Percentiles rank a stretch among this genome's conserved stretches.
Conservation (phyloP, 2,888 invertebrate species). For the Bugulina stolonifera region DNA sequence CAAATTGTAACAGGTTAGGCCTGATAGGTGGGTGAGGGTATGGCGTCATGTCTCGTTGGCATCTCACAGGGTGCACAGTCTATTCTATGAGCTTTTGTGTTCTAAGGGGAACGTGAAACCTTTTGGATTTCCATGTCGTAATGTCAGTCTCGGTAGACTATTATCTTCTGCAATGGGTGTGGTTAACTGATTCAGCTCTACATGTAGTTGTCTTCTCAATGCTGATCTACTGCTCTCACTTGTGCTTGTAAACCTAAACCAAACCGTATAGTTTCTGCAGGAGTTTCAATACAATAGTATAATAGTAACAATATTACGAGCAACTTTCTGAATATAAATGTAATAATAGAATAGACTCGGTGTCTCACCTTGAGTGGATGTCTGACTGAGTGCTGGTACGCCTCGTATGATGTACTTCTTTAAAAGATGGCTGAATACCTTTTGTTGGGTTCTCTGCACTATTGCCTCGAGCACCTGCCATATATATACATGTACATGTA, state of each 20-base stretch:
- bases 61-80: too few species aligned
- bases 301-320: background rate
- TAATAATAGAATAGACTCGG: background rate
- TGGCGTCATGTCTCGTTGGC: too few species aligned
- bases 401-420: background rate
- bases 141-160: slow-evolving; percentile 13
- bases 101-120: background rate
- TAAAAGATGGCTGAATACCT: slow-evolving; percentile 6
- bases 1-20: too few species aligned
- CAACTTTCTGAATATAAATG: background rate
- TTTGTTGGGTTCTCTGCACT: background rate
- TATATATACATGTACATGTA: too few species aligned
- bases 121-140: slow-evolving; percentile 9
- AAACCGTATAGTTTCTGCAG: background rate
- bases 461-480: too few species aligned
- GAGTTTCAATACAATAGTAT: background rate
- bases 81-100: too few species aligned
- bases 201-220: slow-evolving; percentile 21
- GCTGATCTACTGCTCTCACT: slow-evolving; percentile 12
- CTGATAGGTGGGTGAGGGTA: too few species aligned
- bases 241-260: background rate
- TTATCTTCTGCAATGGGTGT: background rate
- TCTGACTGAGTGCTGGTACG: background rate
- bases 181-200: slow-evolving; percentile 20
- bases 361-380: background rate